A percentile compares a stretch with the other conserved stretches of the same genome.
Evolutionary conservation across 2,888 invertebrate species (phyloP).

Genomic region (Zaprionus bogoriensis): DNA sequence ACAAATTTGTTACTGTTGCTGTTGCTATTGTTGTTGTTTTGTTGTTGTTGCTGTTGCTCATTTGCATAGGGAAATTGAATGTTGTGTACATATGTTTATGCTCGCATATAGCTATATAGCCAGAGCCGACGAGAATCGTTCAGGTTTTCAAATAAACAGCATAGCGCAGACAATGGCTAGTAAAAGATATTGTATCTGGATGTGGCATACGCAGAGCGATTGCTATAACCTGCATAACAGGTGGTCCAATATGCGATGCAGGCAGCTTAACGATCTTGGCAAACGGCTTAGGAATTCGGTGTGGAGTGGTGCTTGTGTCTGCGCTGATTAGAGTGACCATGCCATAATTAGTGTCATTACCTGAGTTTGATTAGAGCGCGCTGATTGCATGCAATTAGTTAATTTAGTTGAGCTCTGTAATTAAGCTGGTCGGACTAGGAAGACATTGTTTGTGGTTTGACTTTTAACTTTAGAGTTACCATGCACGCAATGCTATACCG

Average conservation of each 20-base stretch:
- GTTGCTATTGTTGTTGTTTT: slow-evolving; percentile 35
- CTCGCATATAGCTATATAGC: slow-evolving; percentile 6
- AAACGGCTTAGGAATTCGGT: slow-evolving; percentile 5
- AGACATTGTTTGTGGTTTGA: background rate
- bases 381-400: slow-evolving; percentile 1
- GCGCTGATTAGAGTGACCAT: slow-evolving; percentile 11
- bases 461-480: background rate
- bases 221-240: slow-evolving; percentile 44
- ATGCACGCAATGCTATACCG: background rate
- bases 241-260: slow-evolving; percentile 26
- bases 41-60: slow-evolving; percentile 41
- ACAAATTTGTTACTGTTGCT: slow-evolving; percentile 21
- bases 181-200: slow-evolving; percentile 14
- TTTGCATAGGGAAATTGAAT: slow-evolving; percentile 76
- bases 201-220: background rate
- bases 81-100: slow-evolving; percentile 29
- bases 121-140: slow-evolving; percentile 7
- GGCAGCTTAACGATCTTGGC: slow-evolving; percentile 19
- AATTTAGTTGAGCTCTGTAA: background rate
- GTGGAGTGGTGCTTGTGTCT: background rate
- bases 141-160: slow-evolving; percentile 27
- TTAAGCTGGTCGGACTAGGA: background rate
- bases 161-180: background rate
- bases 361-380: background rate
- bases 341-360: background rate